Evolutionary conservation across 2,888 invertebrate species (phyloP).

Genomic region (Oligia latruncula): DNA sequence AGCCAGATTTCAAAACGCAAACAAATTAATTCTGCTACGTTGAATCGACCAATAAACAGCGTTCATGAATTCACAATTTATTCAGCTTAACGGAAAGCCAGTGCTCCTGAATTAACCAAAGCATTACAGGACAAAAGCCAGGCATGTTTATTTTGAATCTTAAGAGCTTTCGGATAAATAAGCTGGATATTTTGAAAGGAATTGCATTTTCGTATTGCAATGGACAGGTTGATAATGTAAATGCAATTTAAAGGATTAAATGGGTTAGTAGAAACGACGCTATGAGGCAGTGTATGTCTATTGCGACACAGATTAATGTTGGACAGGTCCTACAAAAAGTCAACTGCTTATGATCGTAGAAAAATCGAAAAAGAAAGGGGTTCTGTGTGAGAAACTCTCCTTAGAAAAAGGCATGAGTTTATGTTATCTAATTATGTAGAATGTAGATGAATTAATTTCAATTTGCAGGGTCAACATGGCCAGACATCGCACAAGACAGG

Average conservation of each 20-base stretch:
- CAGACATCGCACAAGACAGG: too few relatives aligned
- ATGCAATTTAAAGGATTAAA: neutral
- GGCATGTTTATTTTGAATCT: slow-evolving; percentile 31
- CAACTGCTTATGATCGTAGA: too few relatives aligned
- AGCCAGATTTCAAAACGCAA: neutral
- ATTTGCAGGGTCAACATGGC: neutral
- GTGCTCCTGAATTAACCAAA: slow-evolving; percentile 21
- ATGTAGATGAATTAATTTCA: too few relatives aligned
- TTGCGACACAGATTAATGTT: too few relatives aligned
- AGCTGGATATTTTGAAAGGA: slow-evolving; percentile 32
- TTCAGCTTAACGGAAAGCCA: slow-evolving; percentile 32
- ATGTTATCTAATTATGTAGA: too few relatives aligned
- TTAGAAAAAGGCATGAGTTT: too few relatives aligned
- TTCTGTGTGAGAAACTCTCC: too few relatives aligned
- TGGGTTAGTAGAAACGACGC: too few relatives aligned
- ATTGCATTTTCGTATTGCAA: slow-evolving; percentile 35
- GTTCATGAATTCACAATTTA: slow-evolving; percentile 35
- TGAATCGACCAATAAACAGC: slow-evolving; percentile 29
- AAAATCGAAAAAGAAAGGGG: too few relatives aligned
- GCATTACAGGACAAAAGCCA: slow-evolving; percentile 25
- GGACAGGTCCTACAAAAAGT: too few relatives aligned
- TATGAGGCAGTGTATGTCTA: neutral
- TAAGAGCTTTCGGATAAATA: slow-evolving; percentile 10
- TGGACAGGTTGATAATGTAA: neutral
- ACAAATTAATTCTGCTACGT: slow-evolving; percentile 20